Evolutionary conservation across 2,888 invertebrate species (phyloP), one percentile per base, ranked within the genome.

Genomic region (Sipha maydis): DNA sequence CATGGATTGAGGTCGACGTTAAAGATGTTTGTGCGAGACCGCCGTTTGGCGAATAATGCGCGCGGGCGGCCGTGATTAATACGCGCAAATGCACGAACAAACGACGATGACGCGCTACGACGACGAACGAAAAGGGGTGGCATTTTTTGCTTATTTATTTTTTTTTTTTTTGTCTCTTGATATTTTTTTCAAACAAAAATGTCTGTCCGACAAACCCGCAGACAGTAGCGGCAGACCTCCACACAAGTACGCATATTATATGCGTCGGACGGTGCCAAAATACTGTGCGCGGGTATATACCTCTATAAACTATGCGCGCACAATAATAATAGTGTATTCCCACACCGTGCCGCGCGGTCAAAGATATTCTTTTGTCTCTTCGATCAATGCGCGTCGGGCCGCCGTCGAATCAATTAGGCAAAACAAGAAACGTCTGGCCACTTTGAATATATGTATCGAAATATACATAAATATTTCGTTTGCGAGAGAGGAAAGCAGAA

Each of bases 381-480:
- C 61, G 71, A 80, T 71, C 79, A 71, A 86, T 79, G 86, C 73
- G 14, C 56, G 41, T 19, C 38, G 25, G 56, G 78, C 56, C 56
- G 85, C 85, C 85, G 86, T 73, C 86, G 86, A 86, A 86, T 86
- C 86, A 86, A 86, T 86, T 86, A 86, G 86, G 86, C 86, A 86
- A 86, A 86, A 86, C 86, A 86, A 80, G 86, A 86, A 86, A 86
- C 86, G 86, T 86, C 86, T 80, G 86, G 73, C 73, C 86, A 80
- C 73, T 86, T 86, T 86, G 86, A 86, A 86, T 86, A 86, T 31
- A 41, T 48, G 48, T 31, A 28, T 56, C 86, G 86, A 56, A 61
- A 86, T 86, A 79, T 79, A 86, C 79, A 86, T 86, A 86, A 86
- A 86, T 86, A 86, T 86, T 86, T 86, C 54, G 86, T 75, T 75